A percentile compares a stretch with the other conserved stretches of the same genome.
Conservation (phyloP, 2,888 invertebrate species). For the Rhimphoctona megacephalus region DNA sequence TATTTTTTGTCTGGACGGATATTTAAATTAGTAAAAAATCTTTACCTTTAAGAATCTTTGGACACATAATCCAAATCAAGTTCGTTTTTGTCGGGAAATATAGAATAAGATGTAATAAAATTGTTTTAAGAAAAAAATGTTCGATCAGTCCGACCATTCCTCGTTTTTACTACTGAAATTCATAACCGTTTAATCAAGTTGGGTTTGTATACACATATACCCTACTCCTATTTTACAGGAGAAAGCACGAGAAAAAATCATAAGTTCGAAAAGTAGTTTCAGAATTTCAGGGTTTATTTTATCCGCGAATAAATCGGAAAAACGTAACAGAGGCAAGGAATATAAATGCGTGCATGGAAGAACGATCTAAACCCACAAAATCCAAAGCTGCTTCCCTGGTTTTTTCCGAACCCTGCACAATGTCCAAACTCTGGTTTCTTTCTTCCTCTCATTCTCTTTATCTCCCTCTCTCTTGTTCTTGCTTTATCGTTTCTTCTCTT, state of each 20-base stretch:
- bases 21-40: no score
- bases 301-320: slow-evolving; percentile 22
- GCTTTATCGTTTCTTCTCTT: slow-evolving; percentile 7
- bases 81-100: no score
- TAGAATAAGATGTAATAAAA: background rate
- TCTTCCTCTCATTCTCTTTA: slow-evolving; percentile 7
- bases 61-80: no score
- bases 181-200: background rate
- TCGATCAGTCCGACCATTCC: background rate
- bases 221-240: background rate
- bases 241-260: slow-evolving; percentile 10
- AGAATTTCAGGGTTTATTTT: slow-evolving; percentile 14
- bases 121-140: background rate
- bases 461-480: slow-evolving; percentile 13
- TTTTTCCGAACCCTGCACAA: slow-evolving; percentile 50
- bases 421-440: slow-evolving; percentile 42
- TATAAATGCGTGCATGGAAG: slow-evolving; percentile 60
- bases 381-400: slow-evolving; percentile 41
- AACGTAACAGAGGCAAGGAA: slow-evolving; percentile 38
- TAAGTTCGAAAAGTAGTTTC: background rate
- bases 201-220: background rate
- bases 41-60: background rate
- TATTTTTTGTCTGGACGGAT: no score
- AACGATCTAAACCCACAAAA: slow-evolving; percentile 50
- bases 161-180: slow-evolving; percentile 33